Evolutionary conservation across 2,888 invertebrate genomes (phyloP).

Genomic region (Leucozona laternaria): DNA sequence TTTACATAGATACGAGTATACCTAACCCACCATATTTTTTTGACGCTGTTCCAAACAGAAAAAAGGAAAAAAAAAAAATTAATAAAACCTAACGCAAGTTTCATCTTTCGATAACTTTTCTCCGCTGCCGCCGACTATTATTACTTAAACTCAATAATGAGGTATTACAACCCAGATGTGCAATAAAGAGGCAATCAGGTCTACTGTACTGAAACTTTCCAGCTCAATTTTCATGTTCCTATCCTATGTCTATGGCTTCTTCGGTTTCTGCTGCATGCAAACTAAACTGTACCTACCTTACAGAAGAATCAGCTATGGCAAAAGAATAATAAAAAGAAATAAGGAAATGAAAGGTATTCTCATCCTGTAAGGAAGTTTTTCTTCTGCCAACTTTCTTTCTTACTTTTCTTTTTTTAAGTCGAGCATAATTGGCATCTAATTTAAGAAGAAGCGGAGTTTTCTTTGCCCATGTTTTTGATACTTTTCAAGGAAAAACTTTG

Average conservation of each 20-base stretch:
- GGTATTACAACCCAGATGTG: constrained; percentile 75
- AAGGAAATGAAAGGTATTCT: constrained; percentile 30
- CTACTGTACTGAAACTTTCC: constrained; percentile 61
- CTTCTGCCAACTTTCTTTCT: constrained; percentile 44
- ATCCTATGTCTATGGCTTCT: neutral
- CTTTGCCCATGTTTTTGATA: constrained; percentile 56
- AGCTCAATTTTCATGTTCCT: constrained; percentile 2
- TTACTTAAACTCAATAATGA: constrained; percentile 73
- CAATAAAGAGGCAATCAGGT: constrained; percentile 74
- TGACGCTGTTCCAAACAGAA: constrained; percentile 27
- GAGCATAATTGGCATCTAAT: constrained; percentile 75
- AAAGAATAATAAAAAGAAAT: neutral
- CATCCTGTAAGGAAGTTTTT: constrained; percentile 59
- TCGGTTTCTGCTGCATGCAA: constrained; percentile 41
- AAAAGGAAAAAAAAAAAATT: constrained; percentile 4
- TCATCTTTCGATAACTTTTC: constrained; percentile 64
- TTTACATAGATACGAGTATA: neutral
- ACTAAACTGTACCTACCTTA: constrained; percentile 26
- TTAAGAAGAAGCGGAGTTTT: constrained; percentile 58
- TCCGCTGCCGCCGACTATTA: constrained; percentile 56
- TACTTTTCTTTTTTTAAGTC: constrained; percentile 5
- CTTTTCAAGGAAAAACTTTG: constrained; percentile 57
- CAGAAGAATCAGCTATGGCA: constrained; percentile 28
- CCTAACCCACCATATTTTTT: neutral
- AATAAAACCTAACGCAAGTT: constrained; percentile 45